phyloP scores from a whole-genome alignment of 2,113 vertebrate genomes.

The Panthera tigris region DNA sequence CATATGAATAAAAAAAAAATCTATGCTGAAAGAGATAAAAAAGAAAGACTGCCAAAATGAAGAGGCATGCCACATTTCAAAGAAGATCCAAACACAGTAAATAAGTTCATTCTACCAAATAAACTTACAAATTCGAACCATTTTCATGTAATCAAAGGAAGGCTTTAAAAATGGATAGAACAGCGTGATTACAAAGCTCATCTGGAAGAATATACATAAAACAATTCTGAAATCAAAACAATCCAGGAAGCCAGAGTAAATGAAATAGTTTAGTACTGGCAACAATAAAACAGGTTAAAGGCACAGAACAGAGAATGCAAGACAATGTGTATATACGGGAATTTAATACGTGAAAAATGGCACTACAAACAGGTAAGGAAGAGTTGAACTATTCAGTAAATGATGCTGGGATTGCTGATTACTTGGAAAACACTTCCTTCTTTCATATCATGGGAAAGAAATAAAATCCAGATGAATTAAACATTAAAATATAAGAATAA shows the following conservation, averaged over 20 bases:
- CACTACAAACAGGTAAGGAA: background rate
- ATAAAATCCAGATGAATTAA: slow-evolving; percentile 19
- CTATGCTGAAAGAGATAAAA: background rate
- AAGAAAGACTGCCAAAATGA: background rate
- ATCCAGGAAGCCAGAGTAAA: background rate
- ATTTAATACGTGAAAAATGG: background rate
- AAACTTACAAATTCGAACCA: background rate
- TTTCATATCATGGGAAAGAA: background rate
- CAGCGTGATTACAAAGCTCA: background rate
- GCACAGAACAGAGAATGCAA: background rate
- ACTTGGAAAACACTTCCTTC: background rate
- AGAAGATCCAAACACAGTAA: background rate
- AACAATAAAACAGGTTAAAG: background rate
- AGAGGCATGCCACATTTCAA: background rate
- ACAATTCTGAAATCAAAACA: background rate
- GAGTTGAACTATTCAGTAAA: background rate
- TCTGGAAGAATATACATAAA: background rate
- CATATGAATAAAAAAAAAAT: background rate
- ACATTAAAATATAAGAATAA: background rate
- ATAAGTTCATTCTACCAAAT: background rate
- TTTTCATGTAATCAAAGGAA: background rate
- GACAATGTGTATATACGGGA: background rate
- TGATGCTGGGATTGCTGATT: background rate
- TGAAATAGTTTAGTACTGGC: background rate
- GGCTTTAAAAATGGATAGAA: background rate